Evolutionary conservation across 1,140 invertebrate species (phyloP).

Genomic region (Tenebrio molitor): DNA sequence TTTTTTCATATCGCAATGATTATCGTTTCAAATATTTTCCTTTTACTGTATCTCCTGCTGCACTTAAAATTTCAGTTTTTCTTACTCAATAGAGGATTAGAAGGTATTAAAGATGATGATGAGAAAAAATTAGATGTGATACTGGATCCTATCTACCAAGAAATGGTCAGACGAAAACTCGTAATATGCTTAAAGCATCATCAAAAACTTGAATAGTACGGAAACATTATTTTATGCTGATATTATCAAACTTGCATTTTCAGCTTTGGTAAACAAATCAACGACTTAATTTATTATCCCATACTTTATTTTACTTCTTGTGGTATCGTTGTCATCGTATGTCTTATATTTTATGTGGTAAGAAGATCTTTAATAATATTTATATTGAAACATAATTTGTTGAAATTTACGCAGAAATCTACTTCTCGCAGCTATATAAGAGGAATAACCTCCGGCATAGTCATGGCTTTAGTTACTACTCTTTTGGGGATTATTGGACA

Average conservation of each 20-base stretch:
- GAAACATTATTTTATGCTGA: no score
- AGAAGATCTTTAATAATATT: neutral
- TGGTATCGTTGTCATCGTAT: neutral
- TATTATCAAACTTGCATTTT: neutral
- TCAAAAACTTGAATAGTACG: no score
- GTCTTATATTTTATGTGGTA: neutral
- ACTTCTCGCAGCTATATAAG: no score
- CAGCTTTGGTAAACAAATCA: neutral
- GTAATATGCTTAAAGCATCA: no score
- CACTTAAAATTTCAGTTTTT: conserved; percentile 10
- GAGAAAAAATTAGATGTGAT: no score
- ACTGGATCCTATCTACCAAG: no score
- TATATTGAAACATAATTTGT: no score
- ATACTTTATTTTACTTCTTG: neutral
- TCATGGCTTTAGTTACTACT: no score
- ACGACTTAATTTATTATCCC: conserved; percentile 1
- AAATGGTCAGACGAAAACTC: no score
- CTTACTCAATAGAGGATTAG: neutral
- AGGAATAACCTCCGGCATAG: no score
- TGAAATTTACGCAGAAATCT: no score
- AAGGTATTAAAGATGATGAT: neutral
- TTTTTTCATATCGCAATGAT: neutral
- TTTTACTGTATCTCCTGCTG: conserved; percentile 1
- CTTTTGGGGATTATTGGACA: neutral
- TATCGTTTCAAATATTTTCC: neutral